Percentiles rank a stretch among this genome's conserved stretches.
These are phyloP conservation scores for Litocranius walleri DNA, from an alignment of 2,113 vertebrate genomes.

Conservation along the genomic window DNA sequence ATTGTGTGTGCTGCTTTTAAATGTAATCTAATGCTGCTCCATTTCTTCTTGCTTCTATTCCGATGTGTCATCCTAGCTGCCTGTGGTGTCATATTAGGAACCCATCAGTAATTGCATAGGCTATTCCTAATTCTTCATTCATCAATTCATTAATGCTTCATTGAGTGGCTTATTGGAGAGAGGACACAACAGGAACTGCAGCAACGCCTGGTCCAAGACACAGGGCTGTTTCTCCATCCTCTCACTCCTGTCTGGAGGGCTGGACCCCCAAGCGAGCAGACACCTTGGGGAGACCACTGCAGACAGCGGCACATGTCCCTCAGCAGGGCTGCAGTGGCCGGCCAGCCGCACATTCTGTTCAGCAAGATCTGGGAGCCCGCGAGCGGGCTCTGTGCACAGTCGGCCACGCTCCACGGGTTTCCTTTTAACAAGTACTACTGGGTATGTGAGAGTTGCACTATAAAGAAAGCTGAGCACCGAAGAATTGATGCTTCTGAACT, in stretches of 20 bases:
- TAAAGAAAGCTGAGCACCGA: background rate
- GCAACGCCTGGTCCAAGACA: accelerated
- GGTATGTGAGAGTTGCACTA: background rate
- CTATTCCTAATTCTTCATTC: background rate
- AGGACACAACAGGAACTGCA: background rate
- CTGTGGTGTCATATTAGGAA: background rate
- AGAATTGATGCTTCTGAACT: background rate
- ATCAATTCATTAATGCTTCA: background rate
- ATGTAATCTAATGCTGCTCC: background rate
- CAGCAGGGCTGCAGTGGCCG: background rate
- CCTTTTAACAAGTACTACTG: background rate
- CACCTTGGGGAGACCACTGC: background rate
- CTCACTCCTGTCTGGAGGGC: background rate
- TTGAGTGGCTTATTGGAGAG: background rate
- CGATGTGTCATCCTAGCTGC: background rate
- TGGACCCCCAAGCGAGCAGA: background rate
- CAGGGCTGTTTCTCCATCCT: background rate
- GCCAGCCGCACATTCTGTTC: background rate
- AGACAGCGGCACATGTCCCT: accelerated
- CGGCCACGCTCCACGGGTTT: background rate
- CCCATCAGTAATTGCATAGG: background rate
- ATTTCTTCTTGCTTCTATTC: background rate
- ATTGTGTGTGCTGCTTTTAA: background rate
- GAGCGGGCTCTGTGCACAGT: background rate
- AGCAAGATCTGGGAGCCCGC: background rate